Evolutionary conservation across 2,113 vertebrate genomes (phyloP).

Genomic region (Psammodynastes pulverulentus): DNA sequence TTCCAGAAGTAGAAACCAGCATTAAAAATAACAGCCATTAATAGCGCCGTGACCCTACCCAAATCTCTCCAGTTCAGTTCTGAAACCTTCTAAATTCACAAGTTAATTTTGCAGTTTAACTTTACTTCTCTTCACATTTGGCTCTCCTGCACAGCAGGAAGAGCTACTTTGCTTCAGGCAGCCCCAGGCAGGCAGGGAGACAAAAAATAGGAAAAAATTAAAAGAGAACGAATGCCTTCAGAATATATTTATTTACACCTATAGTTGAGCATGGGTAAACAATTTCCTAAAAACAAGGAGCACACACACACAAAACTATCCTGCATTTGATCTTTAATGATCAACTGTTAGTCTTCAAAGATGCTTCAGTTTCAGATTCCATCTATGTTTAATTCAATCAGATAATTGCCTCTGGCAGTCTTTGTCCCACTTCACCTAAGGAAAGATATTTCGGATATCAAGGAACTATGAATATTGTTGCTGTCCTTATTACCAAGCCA

Average conservation of each 20-base stretch:
- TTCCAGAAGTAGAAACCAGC: background rate
- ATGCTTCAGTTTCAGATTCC: background rate
- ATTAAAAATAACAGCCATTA: background rate
- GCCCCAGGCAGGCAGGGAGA: slow-evolving; percentile 26
- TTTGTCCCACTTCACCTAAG: background rate
- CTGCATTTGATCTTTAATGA: background rate
- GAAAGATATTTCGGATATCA: background rate
- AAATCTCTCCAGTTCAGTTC: background rate
- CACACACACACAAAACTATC: background rate
- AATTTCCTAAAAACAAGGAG: background rate
- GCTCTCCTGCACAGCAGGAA: background rate
- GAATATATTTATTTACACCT: background rate
- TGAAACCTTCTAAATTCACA: background rate
- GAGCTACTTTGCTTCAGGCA: background rate
- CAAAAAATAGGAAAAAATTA: background rate
- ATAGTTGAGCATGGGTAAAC: background rate
- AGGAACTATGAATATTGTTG: background rate
- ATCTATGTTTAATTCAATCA: background rate
- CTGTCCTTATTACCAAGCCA: background rate
- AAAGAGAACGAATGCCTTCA: background rate
- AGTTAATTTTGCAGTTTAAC: background rate
- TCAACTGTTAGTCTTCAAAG: background rate
- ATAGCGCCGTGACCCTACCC: background rate
- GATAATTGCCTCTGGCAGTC: background rate
- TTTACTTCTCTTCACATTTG: background rate